Evolutionary conservation across 2,797 vertebrate genomes (phyloP), one percentile per base, ranked within the genome.

Genomic region (Gephyroberyx darwinii): DNA sequence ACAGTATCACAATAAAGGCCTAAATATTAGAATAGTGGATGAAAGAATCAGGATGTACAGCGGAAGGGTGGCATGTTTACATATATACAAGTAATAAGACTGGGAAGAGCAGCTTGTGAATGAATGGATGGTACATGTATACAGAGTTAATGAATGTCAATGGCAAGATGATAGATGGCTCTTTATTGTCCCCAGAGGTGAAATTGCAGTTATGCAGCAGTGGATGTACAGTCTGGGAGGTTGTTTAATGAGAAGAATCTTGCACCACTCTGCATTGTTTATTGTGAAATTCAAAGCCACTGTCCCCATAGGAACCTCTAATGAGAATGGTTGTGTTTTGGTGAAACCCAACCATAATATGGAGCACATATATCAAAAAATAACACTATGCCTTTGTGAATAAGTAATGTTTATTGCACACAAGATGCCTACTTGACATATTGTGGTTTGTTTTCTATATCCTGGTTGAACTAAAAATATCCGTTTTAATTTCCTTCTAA

Each of bases 241-340:
- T 55, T 33, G 22, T 17, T 5, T 50, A 5, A 16, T 59, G n/a
- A 19, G 62, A 68, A 33, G 59, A 19, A 35, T 35, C 33, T 55
- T 55, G 57, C 12, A 3, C 6, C 41, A 51, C 30, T 65, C 22
- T 19, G 7, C 48, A 71, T 62, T 73, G 58, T 69, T 75, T 47
- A 5, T 16, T n/a, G 51, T 62, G 43, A 65, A 43, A 50, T 33
- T 20, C 6, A 66, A 39, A 56, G 31, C 43, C 51, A 33, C 1
- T 7, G 12, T 47, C 19, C 17, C 17, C 26, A 5, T 26, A 68
- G 39, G 1, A 74, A 65, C 76, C 8, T 50, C 6, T 43, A 19
- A 59, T 20, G 82, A 22, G 59, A 72, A 66, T 78, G 45, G 63
- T 52, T 77, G 78, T 70, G 75, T 74, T 77, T 81, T 71, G 14